Base-by-base conservation (phyloP, 2,888 invertebrate genomes). In the Callosobruchus maculatus region DNA sequence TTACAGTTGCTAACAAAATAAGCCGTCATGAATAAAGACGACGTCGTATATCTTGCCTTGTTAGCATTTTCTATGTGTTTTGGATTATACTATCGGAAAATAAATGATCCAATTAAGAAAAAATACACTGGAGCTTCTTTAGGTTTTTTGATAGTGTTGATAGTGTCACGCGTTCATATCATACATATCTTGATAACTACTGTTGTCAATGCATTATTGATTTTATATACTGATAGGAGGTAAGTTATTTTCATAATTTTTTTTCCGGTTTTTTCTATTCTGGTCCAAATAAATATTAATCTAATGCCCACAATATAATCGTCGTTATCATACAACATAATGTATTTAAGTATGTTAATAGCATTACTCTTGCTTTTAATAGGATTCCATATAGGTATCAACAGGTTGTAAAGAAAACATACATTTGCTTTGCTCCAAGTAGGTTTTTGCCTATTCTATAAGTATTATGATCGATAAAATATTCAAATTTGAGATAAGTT, bases 21-120 rank as follows among this genome's bases (percentile, higher is more conserved):
- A 49, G 3, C 13, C 7, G 49, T 49, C 49, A 94, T 94, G 92
- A 91, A 92, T 83, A 87, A 89, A 82, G 93, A 94, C 84, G 95
- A 95, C 87, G 88, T 94, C 72, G 88, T 95, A 81, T 95, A 95
- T 85, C 88, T 94, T 72, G 84, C 88, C 20, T 87, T 95, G 71
- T 86, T 95, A 76, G 83, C 94, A 72, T 88, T 90, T 72, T 93
- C 93, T 83, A 92, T 94, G 75, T 90, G 88, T 21, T 90, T 94
- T 81, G 95, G 95, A 0, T 89, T 90, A 67, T 89, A 90, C 83
- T 93, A 93, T 79, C 89, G 91, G 77, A 88, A 89, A 81, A 88
- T 93, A 26, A 84, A 87, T 22, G 87, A 90, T 79, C 80, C 84
- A 0, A 82, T 87, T 0, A 80, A 84, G 30, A 91, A 90, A 83